A percentile compares a stretch with the other conserved stretches of the same genome.
Conservation (phyloP, 2,113 vertebrate genomes). For the Hippolais icterina region DNA sequence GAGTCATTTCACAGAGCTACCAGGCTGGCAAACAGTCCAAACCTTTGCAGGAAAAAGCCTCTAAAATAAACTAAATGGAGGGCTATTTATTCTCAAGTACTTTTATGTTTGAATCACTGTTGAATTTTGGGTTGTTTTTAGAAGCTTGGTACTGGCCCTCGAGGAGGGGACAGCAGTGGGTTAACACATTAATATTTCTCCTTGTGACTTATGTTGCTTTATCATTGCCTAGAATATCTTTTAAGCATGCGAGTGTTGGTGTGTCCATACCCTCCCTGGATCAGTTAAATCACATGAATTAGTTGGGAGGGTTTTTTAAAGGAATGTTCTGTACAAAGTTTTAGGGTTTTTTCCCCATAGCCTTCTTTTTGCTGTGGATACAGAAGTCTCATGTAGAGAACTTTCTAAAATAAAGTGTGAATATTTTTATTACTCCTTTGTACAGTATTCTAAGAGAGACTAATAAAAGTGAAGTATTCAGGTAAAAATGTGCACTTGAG, state of each 20-base stretch:
- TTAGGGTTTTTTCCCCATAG: neutral
- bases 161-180: neutral
- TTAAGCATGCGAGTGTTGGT: conserved; percentile 25
- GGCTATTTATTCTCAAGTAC: neutral
- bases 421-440: conserved; percentile 83
- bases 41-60: neutral
- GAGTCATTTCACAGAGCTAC: neutral
- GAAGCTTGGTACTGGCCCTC: conserved; percentile 12
- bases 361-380: conserved; percentile 47
- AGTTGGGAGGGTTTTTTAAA: conserved; percentile 2
- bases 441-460: conserved; percentile 76
- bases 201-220: neutral
- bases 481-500: neutral
- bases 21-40: neutral
- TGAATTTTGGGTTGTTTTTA: neutral
- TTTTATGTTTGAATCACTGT: neutral
- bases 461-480: conserved; percentile 74
- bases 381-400: conserved; percentile 66
- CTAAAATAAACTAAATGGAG: neutral
- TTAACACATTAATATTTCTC: neutral
- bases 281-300: neutral
- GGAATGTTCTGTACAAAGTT: conserved; percentile 27
- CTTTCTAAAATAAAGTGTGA: conserved; percentile 81
- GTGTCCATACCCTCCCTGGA: neutral
- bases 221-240: neutral